Conservation (phyloP, 2,113 vertebrate species). For the Ceyx cyanopectus region DNA sequence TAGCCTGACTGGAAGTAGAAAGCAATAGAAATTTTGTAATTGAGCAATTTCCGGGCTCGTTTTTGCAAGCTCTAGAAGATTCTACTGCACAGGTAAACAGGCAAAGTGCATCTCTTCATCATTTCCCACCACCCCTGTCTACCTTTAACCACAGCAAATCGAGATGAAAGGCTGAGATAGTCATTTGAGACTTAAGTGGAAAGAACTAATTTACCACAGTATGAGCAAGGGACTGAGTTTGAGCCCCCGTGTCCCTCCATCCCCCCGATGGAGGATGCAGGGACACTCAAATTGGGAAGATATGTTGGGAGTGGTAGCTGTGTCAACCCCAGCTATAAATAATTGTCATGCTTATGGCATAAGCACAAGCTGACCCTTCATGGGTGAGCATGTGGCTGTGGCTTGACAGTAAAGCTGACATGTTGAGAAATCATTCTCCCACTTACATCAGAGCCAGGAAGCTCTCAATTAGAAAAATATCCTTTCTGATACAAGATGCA, state of each 20-base stretch:
- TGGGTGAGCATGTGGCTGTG: neutral
- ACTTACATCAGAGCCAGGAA: constrained; percentile 30
- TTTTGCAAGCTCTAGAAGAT: constrained; percentile 13
- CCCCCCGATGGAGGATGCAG: neutral
- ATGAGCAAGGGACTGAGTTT: fast-evolving
- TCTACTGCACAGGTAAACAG: constrained; percentile 4
- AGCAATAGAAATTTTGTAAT: neutral
- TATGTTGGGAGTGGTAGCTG: neutral
- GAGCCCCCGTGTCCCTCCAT: neutral
- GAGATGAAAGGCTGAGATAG: neutral
- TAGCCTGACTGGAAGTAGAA: constrained; percentile 48
- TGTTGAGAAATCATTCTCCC: neutral
- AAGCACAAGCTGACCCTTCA: neutral
- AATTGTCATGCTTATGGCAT: neutral
- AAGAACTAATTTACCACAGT: neutral
- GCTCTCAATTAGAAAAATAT: neutral
- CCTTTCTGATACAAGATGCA: neutral
- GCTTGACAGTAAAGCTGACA: constrained; percentile 45
- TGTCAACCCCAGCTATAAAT: neutral
- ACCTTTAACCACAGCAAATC: neutral
- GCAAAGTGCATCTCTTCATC: neutral
- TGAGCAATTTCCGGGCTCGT: neutral
- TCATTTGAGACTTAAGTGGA: neutral
- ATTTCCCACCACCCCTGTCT: neutral
- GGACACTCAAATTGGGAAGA: neutral